These are phyloP conservation scores for Corythornis cristatus DNA, from an alignment of 2,113 vertebrate species.

Conservation along the genomic window DNA sequence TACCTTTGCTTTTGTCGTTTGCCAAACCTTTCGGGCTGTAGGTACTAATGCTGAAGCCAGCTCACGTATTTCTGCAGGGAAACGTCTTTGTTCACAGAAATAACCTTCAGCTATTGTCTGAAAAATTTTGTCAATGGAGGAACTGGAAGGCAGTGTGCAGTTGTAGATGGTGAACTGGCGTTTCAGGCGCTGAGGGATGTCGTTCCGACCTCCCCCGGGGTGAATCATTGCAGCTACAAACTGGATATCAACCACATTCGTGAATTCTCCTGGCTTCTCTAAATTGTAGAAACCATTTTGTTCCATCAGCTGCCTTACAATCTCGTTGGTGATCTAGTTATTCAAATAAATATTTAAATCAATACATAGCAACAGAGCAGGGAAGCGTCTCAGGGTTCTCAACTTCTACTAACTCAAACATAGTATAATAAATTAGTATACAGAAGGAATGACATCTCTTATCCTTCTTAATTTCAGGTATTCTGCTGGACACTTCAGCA, in stretches of 20 bases:
- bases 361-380: neutral
- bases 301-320: conserved; percentile 88
- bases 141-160: conserved; percentile 83
- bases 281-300: conserved; percentile 86
- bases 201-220: conserved; percentile 84
- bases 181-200: conserved; percentile 86
- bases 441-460: neutral
- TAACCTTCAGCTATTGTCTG: conserved; percentile 80
- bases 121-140: conserved; percentile 86
- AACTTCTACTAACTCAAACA: neutral
- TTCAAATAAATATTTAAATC: neutral
- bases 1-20: conserved; percentile 85
- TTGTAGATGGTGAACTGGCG: conserved; percentile 85
- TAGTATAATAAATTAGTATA: neutral
- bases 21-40: conserved; percentile 81
- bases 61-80: conserved; percentile 68
- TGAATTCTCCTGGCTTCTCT: conserved; percentile 86
- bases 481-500: neutral
- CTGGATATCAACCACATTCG: conserved; percentile 78
- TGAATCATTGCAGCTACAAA: conserved; percentile 88
- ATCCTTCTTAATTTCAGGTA: neutral
- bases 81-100: conserved; percentile 81
- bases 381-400: neutral
- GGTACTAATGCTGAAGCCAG: conserved; percentile 79
- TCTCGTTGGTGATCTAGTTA: conserved; percentile 85